These are phyloP conservation scores for Lontra canadensis DNA, from an alignment of 2,113 vertebrate genomes.

Conservation along the genomic window DNA sequence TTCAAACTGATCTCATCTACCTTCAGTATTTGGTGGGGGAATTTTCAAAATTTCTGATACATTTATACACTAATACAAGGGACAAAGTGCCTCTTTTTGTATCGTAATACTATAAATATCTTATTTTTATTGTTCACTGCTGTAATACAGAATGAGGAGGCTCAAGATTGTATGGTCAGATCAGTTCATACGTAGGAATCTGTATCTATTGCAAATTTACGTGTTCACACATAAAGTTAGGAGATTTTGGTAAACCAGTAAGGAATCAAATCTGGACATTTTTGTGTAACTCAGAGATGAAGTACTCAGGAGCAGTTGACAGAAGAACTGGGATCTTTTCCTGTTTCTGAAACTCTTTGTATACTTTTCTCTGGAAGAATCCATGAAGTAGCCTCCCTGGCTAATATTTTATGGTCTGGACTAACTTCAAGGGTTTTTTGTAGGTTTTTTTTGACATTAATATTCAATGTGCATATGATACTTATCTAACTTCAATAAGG, in stretches of 20 bases:
- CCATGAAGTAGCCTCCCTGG: not conserved
- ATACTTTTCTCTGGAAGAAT: not conserved
- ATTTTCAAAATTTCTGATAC: not conserved
- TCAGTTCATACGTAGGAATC: not conserved
- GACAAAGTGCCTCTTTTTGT: not conserved
- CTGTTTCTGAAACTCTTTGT: not conserved
- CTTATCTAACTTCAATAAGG: not conserved
- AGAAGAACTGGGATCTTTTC: not conserved
- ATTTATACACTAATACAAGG: not conserved
- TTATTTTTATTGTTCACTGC: not conserved
- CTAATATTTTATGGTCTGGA: not conserved
- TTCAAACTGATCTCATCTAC: not conserved
- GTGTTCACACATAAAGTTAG: not conserved
- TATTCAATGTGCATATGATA: not conserved
- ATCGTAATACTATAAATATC: not conserved
- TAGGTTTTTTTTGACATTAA: not conserved
- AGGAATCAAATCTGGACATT: not conserved
- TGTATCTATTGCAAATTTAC: not conserved
- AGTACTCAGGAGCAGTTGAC: not conserved
- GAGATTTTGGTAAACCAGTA: not conserved
- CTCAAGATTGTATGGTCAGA: not conserved
- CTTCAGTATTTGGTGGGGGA: not conserved
- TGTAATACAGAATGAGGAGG: not conserved
- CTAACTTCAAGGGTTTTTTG: not conserved
- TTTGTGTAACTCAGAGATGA: not conserved